Base-by-base conservation (phyloP, 2,888 invertebrate genomes). In the Allacma fusca region DNA sequence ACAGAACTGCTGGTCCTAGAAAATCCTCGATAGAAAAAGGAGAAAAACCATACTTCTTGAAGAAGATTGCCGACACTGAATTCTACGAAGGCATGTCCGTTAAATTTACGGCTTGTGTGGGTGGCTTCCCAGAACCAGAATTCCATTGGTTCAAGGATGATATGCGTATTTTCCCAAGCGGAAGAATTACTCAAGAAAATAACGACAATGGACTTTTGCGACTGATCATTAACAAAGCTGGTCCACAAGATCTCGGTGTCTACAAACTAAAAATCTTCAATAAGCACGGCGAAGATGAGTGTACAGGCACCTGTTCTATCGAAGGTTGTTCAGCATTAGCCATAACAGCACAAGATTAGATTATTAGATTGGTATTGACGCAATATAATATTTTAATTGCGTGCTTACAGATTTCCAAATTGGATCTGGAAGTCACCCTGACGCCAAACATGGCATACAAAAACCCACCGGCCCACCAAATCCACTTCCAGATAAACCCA, bases 51-150 rank as follows among this genome's bases (percentile, higher is more conserved):
- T 90, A 92, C 68, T 96, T 96, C 90, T 88, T 96, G 85, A 96
- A 96, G 88, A 92, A 91, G 85, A 93, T 96, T 84, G 95, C 94
- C 0, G 95, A 96, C 86, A 92, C 92, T 59, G 95, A 96, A 86
- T 91, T 95, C 75, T 92, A 92, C 87, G 92, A 92, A 85, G 94
- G 94, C 44, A 94, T 95, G 92, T 91, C 93, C 64, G 95, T 94
- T 75, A 95, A 95, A 88, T 95, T 96, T 87, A 96, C 95, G n/a
- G 96, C 96, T 76, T 96, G 96, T 86, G 92, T 93, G 69, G 92
- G 93, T 68, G 96, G 96, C 78, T 90, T 90, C 77, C 96, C 96
- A 0, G 95, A 95, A 77, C 96, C 96, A 0, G 93, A 93, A 78
- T 94, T 93, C 69, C 94, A 95, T 86, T 74, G 93, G 93, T 95